Conservation (phyloP, 1,140 invertebrate species). For the Steinernema khuongi region DNA sequence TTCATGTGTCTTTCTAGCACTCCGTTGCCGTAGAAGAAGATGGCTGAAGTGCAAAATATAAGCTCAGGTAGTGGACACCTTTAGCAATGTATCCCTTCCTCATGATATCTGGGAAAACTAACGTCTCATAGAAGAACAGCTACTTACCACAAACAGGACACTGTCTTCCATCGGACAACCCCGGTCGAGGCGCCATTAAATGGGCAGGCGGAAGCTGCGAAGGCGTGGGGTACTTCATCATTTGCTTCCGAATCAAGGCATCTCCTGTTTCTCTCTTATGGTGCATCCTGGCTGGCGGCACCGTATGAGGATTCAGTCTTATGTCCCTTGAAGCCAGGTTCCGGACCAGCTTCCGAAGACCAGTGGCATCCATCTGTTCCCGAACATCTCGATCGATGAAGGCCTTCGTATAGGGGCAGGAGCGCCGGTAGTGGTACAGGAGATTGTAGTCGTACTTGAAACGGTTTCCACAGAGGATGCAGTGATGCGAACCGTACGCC, state of each 20-base stretch:
- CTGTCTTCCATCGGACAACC: slow-evolving; percentile 3
- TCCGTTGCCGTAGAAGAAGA: slow-evolving; percentile 26
- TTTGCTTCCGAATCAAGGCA: slow-evolving; percentile 15
- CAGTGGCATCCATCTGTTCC: slow-evolving; percentile 41
- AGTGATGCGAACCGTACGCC: slow-evolving; percentile 49
- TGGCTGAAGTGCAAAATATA: slow-evolving; percentile 7
- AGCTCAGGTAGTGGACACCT: too few relatives aligned
- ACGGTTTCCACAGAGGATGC: slow-evolving; percentile 51
- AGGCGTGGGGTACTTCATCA: slow-evolving; percentile 9
- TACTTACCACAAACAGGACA: slow-evolving; percentile 26
- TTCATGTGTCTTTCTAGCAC: slow-evolving; percentile 24
- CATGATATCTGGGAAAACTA: background rate
- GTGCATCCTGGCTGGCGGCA: background rate
- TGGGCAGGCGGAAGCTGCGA: background rate
- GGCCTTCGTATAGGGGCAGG: slow-evolving; percentile 47
- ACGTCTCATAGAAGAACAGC: background rate
- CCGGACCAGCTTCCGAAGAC: slow-evolving; percentile 26
- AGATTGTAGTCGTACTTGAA: slow-evolving; percentile 57
- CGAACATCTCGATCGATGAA: slow-evolving; percentile 47
- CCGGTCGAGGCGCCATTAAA: background rate
- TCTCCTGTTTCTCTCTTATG: slow-evolving; percentile 1
- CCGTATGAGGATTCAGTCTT: background rate
- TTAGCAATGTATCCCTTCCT: too few relatives aligned
- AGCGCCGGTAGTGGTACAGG: slow-evolving; percentile 51
- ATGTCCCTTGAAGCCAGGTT: slow-evolving; percentile 18